Conservation (phyloP, 2,113 vertebrate genomes). For the Cygnus atratus region DNA sequence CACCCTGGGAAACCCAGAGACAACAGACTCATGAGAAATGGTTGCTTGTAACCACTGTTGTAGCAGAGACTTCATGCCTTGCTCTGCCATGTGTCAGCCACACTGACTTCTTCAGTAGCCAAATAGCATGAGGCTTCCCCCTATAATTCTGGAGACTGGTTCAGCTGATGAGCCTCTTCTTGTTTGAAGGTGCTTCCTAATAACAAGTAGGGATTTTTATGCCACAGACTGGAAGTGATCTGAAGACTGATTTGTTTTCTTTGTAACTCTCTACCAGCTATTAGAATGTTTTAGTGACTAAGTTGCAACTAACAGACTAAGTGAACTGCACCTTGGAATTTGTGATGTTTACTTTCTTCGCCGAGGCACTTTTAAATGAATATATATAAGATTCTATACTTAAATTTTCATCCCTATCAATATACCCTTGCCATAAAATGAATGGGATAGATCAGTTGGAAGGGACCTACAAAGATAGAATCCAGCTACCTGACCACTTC, state of each 20-base stretch:
- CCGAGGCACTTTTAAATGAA: not conserved
- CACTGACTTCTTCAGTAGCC: no score
- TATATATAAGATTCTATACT: not conserved
- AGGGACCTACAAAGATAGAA: no score
- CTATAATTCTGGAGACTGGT: fast-evolving
- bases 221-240: not conserved
- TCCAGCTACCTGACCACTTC: no score
- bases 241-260: not conserved
- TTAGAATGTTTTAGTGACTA: not conserved
- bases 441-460: no score
- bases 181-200: not conserved
- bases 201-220: not conserved
- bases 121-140: not conserved
- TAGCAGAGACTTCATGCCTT: not conserved
- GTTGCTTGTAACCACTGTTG: not conserved
- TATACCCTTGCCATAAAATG: no score
- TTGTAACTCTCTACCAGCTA: not conserved
- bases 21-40: not conserved
- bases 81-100: not conserved
- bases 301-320: not conserved
- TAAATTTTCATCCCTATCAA: not conserved
- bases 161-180: not conserved
- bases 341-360: not conserved
- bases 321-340: not conserved
- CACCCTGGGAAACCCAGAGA: not conserved